A percentile compares a stretch with the other conserved stretches of the same genome.
phyloP scores from a whole-genome alignment of 1,140 invertebrate species.

The Antheraea mylitta region DNA sequence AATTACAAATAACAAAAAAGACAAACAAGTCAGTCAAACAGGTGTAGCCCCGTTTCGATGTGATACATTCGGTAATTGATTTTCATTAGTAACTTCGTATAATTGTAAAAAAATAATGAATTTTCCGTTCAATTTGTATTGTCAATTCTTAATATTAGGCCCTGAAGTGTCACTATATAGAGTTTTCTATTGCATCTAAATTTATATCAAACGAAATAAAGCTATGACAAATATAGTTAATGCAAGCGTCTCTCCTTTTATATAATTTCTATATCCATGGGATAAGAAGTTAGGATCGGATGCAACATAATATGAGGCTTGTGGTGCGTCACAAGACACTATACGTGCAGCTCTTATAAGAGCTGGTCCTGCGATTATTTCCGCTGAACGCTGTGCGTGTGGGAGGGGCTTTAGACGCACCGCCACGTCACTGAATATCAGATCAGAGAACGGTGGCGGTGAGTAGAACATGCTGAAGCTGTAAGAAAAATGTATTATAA shows the following conservation, averaged over 20 bases:
- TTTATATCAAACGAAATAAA: constrained; percentile 36
- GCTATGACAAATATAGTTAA: constrained; percentile 42
- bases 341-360: constrained; percentile 54
- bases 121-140: too few relatives aligned
- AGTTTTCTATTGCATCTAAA: too few relatives aligned
- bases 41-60: too few relatives aligned
- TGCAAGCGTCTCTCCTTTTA: constrained; percentile 40
- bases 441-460: constrained; percentile 87
- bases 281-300: constrained; percentile 64
- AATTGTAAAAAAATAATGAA: too few relatives aligned
- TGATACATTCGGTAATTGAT: too few relatives aligned
- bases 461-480: constrained; percentile 96
- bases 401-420: constrained; percentile 88
- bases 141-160: too few relatives aligned
- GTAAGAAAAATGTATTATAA: constrained; percentile 38
- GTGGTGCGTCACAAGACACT: constrained; percentile 67
- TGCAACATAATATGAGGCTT: constrained; percentile 58
- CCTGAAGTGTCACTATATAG: too few relatives aligned
- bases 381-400: constrained; percentile 78
- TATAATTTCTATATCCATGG: constrained; percentile 34
- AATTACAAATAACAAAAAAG: too few relatives aligned
- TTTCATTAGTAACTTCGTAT: too few relatives aligned
- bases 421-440: constrained; percentile 96
- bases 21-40: too few relatives aligned
- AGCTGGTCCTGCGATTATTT: constrained; percentile 53